Base-by-base conservation (phyloP, 2,888 invertebrate genomes). In the Philonicus albiceps region DNA sequence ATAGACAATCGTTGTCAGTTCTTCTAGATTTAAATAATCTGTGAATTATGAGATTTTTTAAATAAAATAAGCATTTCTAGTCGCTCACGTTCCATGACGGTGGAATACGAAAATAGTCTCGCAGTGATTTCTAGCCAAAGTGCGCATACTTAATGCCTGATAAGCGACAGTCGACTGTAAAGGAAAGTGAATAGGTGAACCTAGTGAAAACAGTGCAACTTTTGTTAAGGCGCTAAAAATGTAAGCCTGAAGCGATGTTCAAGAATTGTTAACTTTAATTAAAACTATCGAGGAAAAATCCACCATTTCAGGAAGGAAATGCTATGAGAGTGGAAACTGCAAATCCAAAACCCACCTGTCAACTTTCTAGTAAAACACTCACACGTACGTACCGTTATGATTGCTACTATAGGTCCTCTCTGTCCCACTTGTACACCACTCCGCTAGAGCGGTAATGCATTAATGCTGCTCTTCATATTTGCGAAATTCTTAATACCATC, bases 321-420 rank as follows among this genome's bases (percentile, higher is more conserved):
- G 34, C 64, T 64, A 64, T 83, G 55, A 22, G 22, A 83, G 73
- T 85, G 74, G 74, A 85, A 85, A 85, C 85, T 85, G 85, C 85
- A 64, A 64, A 87, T 86, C 87, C 85, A 64, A 64, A 87, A 87
- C 87, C 87, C 87, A 87, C 87, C 87, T 87, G 87, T 87, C 87
- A 87, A 87, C 86, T 87, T 86, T 88, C 86, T 88, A 75, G 85
- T 76, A 85, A 34, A 76, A 85, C 85, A 85, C 85, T 75, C 75
- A 84, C 73, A 84, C 43, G 89, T 88, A 87, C 34, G 84, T 87
- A 88, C 76, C 85, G 88, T 83, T 86, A 88, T 88, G 88, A 53
- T 37, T 73, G 73, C 43, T 40, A 73, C 49, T 40, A 31, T 31
- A 16, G 37, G 27, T 84, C 22, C 5, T 84, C 84, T 84, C 84